Evolutionary conservation across 2,888 invertebrate genomes (phyloP).

Genomic region (Coecobrya sp.): DNA sequence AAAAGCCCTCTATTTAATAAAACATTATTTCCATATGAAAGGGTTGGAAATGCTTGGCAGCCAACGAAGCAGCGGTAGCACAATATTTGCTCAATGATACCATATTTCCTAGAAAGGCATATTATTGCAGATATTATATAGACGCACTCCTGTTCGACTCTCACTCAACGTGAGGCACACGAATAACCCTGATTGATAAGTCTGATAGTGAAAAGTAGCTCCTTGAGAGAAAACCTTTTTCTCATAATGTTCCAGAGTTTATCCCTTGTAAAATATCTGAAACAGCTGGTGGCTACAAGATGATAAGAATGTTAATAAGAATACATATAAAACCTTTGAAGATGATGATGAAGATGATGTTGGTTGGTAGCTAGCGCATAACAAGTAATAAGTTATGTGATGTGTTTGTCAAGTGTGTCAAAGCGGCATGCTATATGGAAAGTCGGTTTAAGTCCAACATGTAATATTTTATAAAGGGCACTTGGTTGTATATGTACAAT

Average conservation of each 20-base stretch:
- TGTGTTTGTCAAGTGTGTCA: background rate
- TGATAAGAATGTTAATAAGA: constrained; percentile 38
- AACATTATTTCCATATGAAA: too few relatives aligned
- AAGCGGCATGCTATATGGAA: background rate
- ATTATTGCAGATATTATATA: too few relatives aligned
- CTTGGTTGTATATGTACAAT: background rate
- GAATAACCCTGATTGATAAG: background rate
- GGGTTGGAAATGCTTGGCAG: too few relatives aligned
- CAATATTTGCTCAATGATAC: background rate
- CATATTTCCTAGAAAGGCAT: background rate
- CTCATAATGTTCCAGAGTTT: constrained; percentile 16
- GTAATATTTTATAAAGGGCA: background rate
- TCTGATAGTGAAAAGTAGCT: background rate
- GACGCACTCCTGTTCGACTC: background rate
- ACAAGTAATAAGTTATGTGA: constrained; percentile 6
- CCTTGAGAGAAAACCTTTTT: background rate
- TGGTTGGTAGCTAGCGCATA: background rate
- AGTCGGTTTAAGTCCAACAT: background rate
- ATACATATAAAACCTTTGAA: too few relatives aligned
- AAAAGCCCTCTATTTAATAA: too few relatives aligned
- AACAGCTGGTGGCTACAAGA: constrained; percentile 46
- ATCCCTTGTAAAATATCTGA: background rate
- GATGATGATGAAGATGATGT: background rate
- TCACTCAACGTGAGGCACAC: background rate
- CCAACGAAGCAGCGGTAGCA: too few relatives aligned